Conservation (phyloP, 2,888 invertebrate genomes). For the Pasiphila rectangulata region DNA sequence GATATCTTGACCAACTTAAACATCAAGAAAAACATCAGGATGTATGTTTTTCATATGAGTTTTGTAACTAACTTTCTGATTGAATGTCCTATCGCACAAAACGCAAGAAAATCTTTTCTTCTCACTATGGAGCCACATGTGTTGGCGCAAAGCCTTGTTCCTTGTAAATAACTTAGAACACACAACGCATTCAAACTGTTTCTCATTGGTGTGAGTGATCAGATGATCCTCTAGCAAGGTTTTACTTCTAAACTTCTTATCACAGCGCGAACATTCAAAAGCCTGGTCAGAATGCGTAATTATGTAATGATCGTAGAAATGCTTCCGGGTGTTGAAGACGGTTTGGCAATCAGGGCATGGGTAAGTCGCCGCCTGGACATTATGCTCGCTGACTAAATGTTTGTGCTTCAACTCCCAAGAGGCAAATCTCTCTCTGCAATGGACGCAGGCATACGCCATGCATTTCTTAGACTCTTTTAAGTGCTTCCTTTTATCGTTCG, state of each 20-base stretch:
- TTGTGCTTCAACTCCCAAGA: constrained; percentile 64
- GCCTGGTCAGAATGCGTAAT: constrained; percentile 20
- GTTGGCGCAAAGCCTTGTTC: constrained; percentile 27
- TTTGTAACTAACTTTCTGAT: constrained; percentile 39
- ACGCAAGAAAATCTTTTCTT: constrained; percentile 34
- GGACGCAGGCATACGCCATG: constrained; percentile 56
- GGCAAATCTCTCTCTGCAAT: constrained; percentile 61
- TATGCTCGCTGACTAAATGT: constrained; percentile 54
- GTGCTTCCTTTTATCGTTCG: constrained; percentile 52
- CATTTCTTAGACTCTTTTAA: constrained; percentile 50
- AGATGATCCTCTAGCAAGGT: constrained; percentile 18
- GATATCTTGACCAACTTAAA: not conserved
- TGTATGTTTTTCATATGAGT: constrained; percentile 33
- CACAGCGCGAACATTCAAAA: constrained; percentile 22
- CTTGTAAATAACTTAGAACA: constrained; percentile 25
- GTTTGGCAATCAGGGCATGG: constrained; percentile 27
- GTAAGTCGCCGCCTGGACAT: constrained; percentile 45
- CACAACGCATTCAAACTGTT: constrained; percentile 19
- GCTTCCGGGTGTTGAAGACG: constrained; percentile 12
- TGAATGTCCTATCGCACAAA: constrained; percentile 37
- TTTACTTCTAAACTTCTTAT: constrained; percentile 19
- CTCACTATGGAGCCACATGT: constrained; percentile 40
- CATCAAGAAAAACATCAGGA: not conserved
- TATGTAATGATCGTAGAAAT: constrained; percentile 22
- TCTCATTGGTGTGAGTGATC: constrained; percentile 27